Conservation (phyloP, 2,888 invertebrate genomes). For the Polydrusus tereticollis region DNA sequence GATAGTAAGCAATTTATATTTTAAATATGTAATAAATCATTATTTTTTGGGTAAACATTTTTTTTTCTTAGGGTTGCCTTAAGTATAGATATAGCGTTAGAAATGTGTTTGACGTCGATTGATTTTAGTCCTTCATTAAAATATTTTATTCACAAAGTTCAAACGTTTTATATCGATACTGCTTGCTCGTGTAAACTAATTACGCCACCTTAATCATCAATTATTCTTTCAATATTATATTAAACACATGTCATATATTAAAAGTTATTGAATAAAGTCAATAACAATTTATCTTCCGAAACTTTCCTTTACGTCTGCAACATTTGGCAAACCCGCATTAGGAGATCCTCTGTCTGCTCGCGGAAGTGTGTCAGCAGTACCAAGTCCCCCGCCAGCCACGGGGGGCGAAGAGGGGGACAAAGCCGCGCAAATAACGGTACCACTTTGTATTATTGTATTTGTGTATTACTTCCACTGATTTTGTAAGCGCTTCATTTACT, state of each 20-base stretch:
- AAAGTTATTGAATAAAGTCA: not conserved
- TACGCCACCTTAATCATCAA: not conserved
- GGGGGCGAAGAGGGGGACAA: conserved; percentile 31
- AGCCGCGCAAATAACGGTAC: conserved; percentile 61
- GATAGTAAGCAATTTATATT: too few relatives aligned
- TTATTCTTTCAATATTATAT: not conserved
- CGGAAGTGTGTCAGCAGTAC: conserved; percentile 58
- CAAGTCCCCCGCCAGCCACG: conserved; percentile 51
- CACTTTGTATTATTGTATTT: conserved; percentile 56
- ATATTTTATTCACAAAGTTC: too few relatives aligned
- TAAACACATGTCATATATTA: not conserved
- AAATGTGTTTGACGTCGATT: too few relatives aligned
- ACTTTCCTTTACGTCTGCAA: conserved; percentile 21
- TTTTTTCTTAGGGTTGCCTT: too few relatives aligned
- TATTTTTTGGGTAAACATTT: too few relatives aligned
- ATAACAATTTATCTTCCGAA: not conserved
- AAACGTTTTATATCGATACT: too few relatives aligned
- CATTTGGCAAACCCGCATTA: conserved; percentile 41
- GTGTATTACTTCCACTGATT: conserved; percentile 58
- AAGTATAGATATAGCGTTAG: too few relatives aligned
- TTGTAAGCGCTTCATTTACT: conserved; percentile 31
- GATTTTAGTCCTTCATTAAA: too few relatives aligned
- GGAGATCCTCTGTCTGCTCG: conserved; percentile 55
- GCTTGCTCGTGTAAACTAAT: not conserved
- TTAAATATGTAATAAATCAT: too few relatives aligned